Evolutionary conservation across 2,888 invertebrate genomes (phyloP), one percentile per base, ranked within the genome.

Genomic region (Thysanoteuthis rhombus): DNA sequence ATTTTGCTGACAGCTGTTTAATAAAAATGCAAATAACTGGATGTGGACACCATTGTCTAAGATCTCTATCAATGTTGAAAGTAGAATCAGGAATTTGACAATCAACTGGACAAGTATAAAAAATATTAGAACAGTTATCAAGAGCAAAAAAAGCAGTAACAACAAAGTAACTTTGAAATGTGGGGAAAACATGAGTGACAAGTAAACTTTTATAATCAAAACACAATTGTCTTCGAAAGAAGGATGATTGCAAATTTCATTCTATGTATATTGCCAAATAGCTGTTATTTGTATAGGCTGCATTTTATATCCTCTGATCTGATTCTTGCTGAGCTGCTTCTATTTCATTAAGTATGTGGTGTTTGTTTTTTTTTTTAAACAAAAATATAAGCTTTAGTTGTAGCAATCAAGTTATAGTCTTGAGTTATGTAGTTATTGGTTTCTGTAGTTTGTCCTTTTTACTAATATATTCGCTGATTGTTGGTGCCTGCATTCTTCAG

Each of bases 41-140:
- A 58, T 25, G 32, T 58, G 58, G 58, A 58, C 32, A 6, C 58
- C 58, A 58, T 58, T 58, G 32, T 28, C 32, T 32, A 58, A 58
- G n/a, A 89, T 93, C 75, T 40, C 92, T 93, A 39, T 90, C 93
- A 38, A 45, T 58, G 58, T 32, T 91, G 42, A 91, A 32, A 91
- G 0, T 28, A 91, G 32, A 91, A 36, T 40, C 25, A 91, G 42
- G 36, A 28, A 40, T 42, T 42, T 40, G 22, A 91, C 28, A n/a
- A 36, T 42, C 91, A 91, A 91, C 36, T 40, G 91, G 36, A 91
- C 28, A 42, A 39, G n/a, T 42, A 39, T 91, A 58, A 58, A 58
- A 32, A 22, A 4, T 32, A 58, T 32, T 58, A 58, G 6, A 58
- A 58, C 32, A 58, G 45, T 45, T 45, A 58, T 58, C 1, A 58